Evolutionary conservation across 1,140 invertebrate species (phyloP).

Genomic region (Neodiprion fabricii): DNA sequence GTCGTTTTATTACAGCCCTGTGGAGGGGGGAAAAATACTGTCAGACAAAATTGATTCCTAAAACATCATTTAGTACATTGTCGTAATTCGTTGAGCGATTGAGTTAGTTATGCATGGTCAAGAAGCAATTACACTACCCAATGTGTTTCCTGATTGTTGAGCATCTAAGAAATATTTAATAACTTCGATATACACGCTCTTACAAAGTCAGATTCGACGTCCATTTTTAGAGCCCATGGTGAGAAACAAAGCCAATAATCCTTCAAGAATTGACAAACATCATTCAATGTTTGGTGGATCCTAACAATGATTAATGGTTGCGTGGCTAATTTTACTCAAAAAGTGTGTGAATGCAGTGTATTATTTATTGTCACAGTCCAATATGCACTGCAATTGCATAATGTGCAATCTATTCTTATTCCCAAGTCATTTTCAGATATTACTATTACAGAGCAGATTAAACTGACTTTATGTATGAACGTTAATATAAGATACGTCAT

Average conservation of each 20-base stretch:
- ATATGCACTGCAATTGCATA: not conserved
- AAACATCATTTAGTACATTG: not conserved
- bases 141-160: conserved; percentile 11
- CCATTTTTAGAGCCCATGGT: too few relatives aligned
- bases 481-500: too few relatives aligned
- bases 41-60: conserved; percentile 45
- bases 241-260: too few relatives aligned
- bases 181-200: conserved; percentile 14
- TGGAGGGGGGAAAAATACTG: conserved; percentile 76
- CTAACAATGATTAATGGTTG: conserved; percentile 22
- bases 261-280: too few relatives aligned
- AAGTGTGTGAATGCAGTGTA: not conserved
- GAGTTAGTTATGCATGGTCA: conserved; percentile 27
- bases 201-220: too few relatives aligned
- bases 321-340: not conserved
- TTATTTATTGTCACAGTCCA: not conserved
- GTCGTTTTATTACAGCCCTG: conserved; percentile 84
- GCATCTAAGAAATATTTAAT: conserved; percentile 6
- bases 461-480: too few relatives aligned
- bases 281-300: conserved; percentile 19
- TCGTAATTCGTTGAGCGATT: conserved; percentile 3
- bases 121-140: conserved; percentile 20
- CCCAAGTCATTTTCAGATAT: too few relatives aligned
- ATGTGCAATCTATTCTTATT: not conserved
- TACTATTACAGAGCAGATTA: too few relatives aligned